Conservation (phyloP, 2,113 vertebrate genomes). For the Ailuropoda melanoleuca region DNA sequence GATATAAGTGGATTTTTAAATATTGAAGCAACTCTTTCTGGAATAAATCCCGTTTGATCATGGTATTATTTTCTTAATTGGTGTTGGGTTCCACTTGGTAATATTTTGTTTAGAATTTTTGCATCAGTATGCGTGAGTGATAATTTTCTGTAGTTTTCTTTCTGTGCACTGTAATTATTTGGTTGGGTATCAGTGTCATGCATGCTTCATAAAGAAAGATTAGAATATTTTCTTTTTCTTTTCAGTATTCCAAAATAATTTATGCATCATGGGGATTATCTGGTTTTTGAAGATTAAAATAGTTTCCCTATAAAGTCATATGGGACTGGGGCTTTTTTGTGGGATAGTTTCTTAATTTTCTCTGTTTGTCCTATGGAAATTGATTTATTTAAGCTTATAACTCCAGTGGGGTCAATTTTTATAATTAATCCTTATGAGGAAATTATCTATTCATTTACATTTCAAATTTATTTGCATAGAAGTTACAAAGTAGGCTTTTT, state of each 20-base stretch:
- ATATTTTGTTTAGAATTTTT: not conserved
- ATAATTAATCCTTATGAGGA: not conserved
- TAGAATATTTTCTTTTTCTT: not conserved
- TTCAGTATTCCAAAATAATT: not conserved
- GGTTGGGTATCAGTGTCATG: not conserved
- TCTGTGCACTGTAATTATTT: not conserved
- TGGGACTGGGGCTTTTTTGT: not conserved
- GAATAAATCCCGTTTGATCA: not conserved
- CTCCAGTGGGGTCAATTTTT: not conserved
- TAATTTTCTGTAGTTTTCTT: not conserved
- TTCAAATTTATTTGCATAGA: not conserved
- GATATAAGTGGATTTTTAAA: not conserved
- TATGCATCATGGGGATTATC: not conserved
- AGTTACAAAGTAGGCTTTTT: not conserved
- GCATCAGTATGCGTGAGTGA: not conserved
- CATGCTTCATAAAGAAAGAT: not conserved
- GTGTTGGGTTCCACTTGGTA: not conserved
- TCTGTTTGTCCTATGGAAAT: not conserved
- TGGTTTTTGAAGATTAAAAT: not conserved
- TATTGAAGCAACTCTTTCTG: not conserved
- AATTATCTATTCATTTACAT: not conserved
- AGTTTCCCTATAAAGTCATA: not conserved
- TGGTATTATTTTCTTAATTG: not conserved
- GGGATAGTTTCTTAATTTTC: not conserved
- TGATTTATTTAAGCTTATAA: not conserved